Percentiles rank a stretch among this genome's conserved stretches.
Evolutionary conservation across 2,888 invertebrate species (phyloP).

Genomic region (Aricia artaxerxes): DNA sequence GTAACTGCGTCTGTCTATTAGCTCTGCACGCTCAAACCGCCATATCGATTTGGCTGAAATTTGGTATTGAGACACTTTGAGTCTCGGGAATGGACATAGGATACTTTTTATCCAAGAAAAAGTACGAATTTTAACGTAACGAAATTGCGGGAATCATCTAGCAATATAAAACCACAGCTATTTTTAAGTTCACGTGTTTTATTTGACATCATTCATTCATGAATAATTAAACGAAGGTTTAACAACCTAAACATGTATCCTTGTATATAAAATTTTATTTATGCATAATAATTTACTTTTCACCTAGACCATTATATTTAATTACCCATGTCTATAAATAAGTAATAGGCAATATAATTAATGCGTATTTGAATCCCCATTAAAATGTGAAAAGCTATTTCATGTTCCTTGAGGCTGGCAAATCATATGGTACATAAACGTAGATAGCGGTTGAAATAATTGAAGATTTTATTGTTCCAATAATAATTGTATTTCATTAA

Average conservation of each 20-base stretch:
- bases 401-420: background rate
- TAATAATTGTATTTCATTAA: background rate
- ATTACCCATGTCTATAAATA: constrained; percentile 12
- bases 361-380: background rate
- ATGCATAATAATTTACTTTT: background rate
- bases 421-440: background rate
- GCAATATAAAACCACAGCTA: background rate
- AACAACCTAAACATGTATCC: background rate
- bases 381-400: background rate
- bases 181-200: background rate
- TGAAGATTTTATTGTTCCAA: background rate
- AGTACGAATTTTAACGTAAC: too few species aligned
- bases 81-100: too few species aligned
- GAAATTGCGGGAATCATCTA: too few species aligned
- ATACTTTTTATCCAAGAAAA: too few species aligned
- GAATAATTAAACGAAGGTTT: background rate
- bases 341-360: background rate
- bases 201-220: constrained; percentile 1
- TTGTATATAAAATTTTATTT: background rate
- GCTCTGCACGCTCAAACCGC: background rate
- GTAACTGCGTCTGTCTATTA: too few species aligned
- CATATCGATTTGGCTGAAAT: background rate
- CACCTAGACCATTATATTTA: constrained; percentile 1
- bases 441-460: background rate
- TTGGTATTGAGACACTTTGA: background rate